Evolutionary conservation across 2,113 vertebrate genomes (phyloP), one percentile per base, ranked within the genome.

Genomic region (Hippocampus mohnikei): DNA sequence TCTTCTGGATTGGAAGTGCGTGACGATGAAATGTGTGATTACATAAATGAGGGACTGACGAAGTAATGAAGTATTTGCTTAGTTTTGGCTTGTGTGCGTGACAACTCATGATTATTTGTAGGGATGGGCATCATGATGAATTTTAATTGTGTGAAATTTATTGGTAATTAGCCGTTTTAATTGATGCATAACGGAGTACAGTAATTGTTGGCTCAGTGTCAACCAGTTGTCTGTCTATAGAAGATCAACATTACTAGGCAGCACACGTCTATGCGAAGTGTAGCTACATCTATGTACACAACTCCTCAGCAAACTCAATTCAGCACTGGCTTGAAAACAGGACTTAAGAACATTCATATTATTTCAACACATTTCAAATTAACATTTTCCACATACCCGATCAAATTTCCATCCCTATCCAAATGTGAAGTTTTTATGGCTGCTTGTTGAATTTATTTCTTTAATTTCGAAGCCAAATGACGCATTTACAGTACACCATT

Each of bases 1-100:
- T 80, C 52, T 73, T 76, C 27, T 76, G 64, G 58, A 65, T 78
- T 71, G 2, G 74, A 83, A 64, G 44, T 72, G 62, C 80, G 69
- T 53, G 66, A 71, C 46, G 62, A 79, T 63, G 11, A 40, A 29
- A 58, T 13, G 41, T 66, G 68, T 77, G 65, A 71, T 33, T 77
- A 46, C 29, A 42, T 23, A 60, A 62, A 62, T n/a, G 21, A 16
- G 44, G 72, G 55, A 15, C 66, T 23, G 55, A 71, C 56, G 75
- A 20, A 75, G 11, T 48, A 62, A 61, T 69, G 40, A 61, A 23
- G 60, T 69, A 58, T 80, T 84, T 66, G 75, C 59, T 52, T 59
- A 48, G 56, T 59, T 20, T 60, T 60, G 58, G 58, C n/a, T 37
- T 55, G 9, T 23, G 52, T 23, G 52, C 10, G n/a, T 55, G 52